phyloP scores from a whole-genome alignment of 2,888 invertebrate species.

The Drosophila formosana region DNA sequence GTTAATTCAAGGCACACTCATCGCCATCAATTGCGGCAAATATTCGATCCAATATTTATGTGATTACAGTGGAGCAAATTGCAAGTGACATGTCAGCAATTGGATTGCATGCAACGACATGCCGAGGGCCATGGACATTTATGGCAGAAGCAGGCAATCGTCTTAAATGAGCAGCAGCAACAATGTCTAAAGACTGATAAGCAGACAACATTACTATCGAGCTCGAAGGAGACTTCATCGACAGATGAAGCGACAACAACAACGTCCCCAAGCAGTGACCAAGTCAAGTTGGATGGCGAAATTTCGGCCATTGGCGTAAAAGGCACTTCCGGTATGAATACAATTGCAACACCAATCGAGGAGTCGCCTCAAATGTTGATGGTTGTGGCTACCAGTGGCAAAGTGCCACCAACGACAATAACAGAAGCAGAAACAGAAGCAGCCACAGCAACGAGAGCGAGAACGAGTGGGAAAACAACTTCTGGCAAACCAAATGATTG shows the following conservation, averaged over 20 bases:
- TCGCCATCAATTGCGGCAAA: background rate
- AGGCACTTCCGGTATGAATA: slow-evolving; percentile 53
- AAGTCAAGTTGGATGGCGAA: slow-evolving; percentile 18
- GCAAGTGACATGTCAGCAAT: slow-evolving; percentile 85
- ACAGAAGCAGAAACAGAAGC: slow-evolving; percentile 19
- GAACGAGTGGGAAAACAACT: background rate
- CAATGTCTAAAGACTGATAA: slow-evolving; percentile 48
- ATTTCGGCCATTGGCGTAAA: slow-evolving; percentile 22
- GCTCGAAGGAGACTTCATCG: slow-evolving; percentile 36
- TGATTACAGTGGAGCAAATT: slow-evolving; percentile 84
- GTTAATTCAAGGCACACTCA: background rate
- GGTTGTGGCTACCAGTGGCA: background rate
- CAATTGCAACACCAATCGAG: slow-evolving; percentile 13
- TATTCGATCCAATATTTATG: slow-evolving; percentile 4
- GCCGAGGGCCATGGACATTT: slow-evolving; percentile 85
- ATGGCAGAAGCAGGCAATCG: slow-evolving; percentile 85
- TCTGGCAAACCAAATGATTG: slow-evolving; percentile 62
- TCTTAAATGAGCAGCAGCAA: slow-evolving; percentile 83
- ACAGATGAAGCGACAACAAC: slow-evolving; percentile 37
- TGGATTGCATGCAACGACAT: slow-evolving; percentile 85
- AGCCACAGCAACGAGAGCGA: background rate
- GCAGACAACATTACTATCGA: slow-evolving; percentile 30
- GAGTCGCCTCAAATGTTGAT: slow-evolving; percentile 9
- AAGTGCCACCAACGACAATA: background rate
- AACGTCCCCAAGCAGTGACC: slow-evolving; percentile 38